Conservation (phyloP, 2,888 invertebrate species). For the Drosophila parthenogenetica region DNA sequence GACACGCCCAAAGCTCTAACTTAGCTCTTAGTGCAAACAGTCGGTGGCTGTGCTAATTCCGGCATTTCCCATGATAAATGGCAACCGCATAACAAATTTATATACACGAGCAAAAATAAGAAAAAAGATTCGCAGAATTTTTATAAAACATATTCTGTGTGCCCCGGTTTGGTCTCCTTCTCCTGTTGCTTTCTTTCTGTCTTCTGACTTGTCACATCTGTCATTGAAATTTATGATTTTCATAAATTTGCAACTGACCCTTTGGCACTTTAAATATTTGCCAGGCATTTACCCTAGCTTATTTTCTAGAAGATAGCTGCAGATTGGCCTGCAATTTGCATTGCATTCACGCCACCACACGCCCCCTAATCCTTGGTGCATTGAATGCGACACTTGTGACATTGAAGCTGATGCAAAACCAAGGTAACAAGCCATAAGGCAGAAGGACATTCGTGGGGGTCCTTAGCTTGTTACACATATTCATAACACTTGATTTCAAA, state of each 20-base stretch:
- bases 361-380: constrained; percentile 4
- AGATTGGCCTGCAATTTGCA: constrained; percentile 27
- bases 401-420: constrained; percentile 44
- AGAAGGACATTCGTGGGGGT: background rate
- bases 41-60: constrained; percentile 54
- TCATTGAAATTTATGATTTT: constrained; percentile 59
- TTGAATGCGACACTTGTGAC: constrained; percentile 44
- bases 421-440: constrained; percentile 39
- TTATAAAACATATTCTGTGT: constrained; percentile 10
- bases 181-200: constrained; percentile 1
- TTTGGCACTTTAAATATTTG: constrained; percentile 54
- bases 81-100: constrained; percentile 58
- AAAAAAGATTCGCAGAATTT: constrained; percentile 23
- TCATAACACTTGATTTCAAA: constrained; percentile 41
- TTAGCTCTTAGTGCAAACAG: constrained; percentile 26
- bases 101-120: constrained; percentile 36
- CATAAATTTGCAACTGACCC: constrained; percentile 56
- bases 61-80: constrained; percentile 68
- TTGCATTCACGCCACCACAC: background rate
- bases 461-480: constrained; percentile 26
- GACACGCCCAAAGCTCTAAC: constrained; percentile 46
- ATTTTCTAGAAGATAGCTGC: constrained; percentile 14
- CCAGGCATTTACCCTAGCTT: constrained; percentile 35
- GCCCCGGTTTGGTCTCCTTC: background rate
- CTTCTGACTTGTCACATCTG: constrained; percentile 33